phyloP scores from a whole-genome alignment of 2,113 vertebrate species.

The Calidris pugnax region DNA sequence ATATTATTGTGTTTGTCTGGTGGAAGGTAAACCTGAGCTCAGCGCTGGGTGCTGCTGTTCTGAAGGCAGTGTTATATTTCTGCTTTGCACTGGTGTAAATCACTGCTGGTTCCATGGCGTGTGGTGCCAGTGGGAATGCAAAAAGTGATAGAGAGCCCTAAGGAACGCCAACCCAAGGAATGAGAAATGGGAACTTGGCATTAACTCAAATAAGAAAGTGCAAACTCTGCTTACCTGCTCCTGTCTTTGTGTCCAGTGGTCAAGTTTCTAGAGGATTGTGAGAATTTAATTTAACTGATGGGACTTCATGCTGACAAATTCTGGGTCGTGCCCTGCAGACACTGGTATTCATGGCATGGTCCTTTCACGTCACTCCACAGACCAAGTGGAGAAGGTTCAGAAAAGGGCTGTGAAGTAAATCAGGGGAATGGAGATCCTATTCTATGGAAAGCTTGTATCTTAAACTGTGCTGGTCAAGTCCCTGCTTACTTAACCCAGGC shows the following conservation, averaged over 20 bases:
- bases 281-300: not conserved
- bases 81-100: not conserved
- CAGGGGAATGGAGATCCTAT: not conserved
- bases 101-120: not conserved
- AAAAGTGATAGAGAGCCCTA: not conserved
- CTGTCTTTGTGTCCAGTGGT: accelerated
- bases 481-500: no score
- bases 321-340: not conserved
- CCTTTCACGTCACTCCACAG: not conserved
- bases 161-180: not conserved
- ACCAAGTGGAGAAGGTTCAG: not conserved
- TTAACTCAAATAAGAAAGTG: not conserved
- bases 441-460: not conserved
- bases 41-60: accelerated
- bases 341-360: not conserved
- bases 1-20: not conserved
- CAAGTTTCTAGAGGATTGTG: not conserved
- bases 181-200: not conserved
- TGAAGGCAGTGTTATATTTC: not conserved
- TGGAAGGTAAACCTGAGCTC: not conserved
- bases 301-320: not conserved
- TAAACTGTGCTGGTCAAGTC: no score
- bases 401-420: not conserved
- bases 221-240: not conserved
- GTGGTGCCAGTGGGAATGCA: no score